A percentile compares a stretch with the other conserved stretches of the same genome.
Conservation (phyloP, 2,113 vertebrate species). For the Sylvicapra grimmia region DNA sequence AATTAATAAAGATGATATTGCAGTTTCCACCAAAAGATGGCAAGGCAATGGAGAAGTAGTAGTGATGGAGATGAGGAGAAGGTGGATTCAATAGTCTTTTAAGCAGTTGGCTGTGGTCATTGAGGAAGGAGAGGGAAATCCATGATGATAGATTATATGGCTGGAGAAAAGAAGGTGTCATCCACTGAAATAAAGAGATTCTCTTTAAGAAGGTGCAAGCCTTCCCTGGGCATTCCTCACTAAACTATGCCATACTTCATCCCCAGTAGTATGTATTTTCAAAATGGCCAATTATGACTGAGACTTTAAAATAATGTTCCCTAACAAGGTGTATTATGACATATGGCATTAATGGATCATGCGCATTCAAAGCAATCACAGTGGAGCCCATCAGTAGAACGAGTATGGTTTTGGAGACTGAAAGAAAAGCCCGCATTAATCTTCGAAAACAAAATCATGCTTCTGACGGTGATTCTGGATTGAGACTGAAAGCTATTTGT, state of each 20-base stretch:
- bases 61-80: not conserved
- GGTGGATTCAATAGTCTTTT: not conserved
- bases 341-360: not conserved
- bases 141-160: not conserved
- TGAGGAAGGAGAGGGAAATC: not conserved
- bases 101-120: not conserved
- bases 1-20: not conserved
- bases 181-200: not conserved
- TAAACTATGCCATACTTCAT: no score
- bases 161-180: not conserved
- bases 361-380: not conserved
- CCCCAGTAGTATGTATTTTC: not conserved
- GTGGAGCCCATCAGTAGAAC: not conserved
- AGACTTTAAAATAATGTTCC: not conserved
- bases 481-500: conserved; percentile 17
- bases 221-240: not conserved
- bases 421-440: conserved; percentile 27
- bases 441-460: not conserved
- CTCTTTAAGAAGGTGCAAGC: not conserved
- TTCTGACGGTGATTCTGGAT: not conserved
- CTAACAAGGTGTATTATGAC: not conserved
- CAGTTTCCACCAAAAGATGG: not conserved
- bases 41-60: not conserved
- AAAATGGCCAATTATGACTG: not conserved
- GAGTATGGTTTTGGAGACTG: not conserved